A percentile compares a stretch with the other conserved stretches of the same genome.
Evolutionary conservation across 2,113 vertebrate species (phyloP).

Genomic region (Argyrosomus japonicus): DNA sequence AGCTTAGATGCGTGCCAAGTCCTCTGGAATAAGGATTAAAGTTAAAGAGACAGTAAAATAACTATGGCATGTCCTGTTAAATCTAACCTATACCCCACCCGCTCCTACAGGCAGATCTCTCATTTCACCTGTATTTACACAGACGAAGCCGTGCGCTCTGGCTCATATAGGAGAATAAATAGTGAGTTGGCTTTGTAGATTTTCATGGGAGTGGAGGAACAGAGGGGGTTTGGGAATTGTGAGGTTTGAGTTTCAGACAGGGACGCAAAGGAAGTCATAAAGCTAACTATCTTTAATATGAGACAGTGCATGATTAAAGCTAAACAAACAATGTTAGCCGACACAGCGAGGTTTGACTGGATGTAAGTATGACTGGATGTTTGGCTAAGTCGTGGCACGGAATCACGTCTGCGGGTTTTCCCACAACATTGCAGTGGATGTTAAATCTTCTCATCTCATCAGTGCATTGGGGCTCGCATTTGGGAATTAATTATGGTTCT

Average conservation of each 20-base stretch:
- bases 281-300: constrained; percentile 58
- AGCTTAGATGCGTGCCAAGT: constrained; percentile 53
- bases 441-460: constrained; percentile 13
- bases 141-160: constrained; percentile 39
- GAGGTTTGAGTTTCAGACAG: constrained; percentile 57
- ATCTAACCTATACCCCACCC: constrained; percentile 9
- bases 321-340: constrained; percentile 44
- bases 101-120: constrained; percentile 30
- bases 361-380: constrained; percentile 11
- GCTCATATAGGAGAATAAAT: constrained; percentile 49
- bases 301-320: constrained; percentile 64
- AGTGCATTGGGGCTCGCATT: neutral
- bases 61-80: constrained; percentile 44
- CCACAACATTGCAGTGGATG: neutral
- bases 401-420: constrained; percentile 27
- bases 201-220: constrained; percentile 23
- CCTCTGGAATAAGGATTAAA: constrained; percentile 56
- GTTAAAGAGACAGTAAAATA: constrained; percentile 54
- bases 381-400: constrained; percentile 19
- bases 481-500: neutral
- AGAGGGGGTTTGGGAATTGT: neutral
- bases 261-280: constrained; percentile 62
- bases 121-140: constrained; percentile 67
- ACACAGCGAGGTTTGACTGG: neutral
- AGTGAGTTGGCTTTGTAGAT: constrained; percentile 13